Conservation (phyloP, 2,113 vertebrate genomes). For the Myodes glareolus region DNA sequence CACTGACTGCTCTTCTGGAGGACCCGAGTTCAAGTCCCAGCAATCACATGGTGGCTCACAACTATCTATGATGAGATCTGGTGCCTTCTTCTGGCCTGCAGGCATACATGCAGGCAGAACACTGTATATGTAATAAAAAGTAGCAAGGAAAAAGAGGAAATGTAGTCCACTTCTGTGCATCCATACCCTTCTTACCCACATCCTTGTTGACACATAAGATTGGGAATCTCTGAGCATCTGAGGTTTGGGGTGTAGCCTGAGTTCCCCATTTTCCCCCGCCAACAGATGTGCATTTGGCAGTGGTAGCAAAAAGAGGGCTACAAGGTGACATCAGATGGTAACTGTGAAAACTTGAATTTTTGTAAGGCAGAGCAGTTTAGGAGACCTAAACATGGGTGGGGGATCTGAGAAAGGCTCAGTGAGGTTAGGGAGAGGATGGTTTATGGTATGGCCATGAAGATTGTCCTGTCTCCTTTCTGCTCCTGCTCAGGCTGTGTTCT, state of each 20-base stretch:
- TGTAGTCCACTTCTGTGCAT: not conserved
- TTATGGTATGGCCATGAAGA: not conserved
- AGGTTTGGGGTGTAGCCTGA: not conserved
- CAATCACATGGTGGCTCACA: no score
- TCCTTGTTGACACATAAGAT: not conserved
- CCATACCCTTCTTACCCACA: not conserved
- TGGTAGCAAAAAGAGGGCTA: not conserved
- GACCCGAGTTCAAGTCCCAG: no score
- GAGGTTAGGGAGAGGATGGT: not conserved
- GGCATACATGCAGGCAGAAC: no score
- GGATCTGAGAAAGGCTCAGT: not conserved
- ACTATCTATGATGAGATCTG: no score
- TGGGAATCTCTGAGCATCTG: not conserved
- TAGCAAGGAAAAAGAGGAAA: not conserved
- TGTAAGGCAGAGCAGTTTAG: not conserved
- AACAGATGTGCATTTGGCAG: not conserved
- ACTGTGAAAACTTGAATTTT: not conserved
- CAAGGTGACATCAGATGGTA: not conserved
- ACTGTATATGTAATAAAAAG: no score
- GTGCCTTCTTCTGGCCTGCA: no score
- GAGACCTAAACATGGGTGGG: not conserved
- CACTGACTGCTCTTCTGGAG: no score
- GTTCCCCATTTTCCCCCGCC: fast-evolving
- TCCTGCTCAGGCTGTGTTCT: not conserved
- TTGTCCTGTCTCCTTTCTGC: not conserved